Evolutionary conservation across 2,888 invertebrate species (phyloP).

Genomic region (Drosophila anceps): DNA sequence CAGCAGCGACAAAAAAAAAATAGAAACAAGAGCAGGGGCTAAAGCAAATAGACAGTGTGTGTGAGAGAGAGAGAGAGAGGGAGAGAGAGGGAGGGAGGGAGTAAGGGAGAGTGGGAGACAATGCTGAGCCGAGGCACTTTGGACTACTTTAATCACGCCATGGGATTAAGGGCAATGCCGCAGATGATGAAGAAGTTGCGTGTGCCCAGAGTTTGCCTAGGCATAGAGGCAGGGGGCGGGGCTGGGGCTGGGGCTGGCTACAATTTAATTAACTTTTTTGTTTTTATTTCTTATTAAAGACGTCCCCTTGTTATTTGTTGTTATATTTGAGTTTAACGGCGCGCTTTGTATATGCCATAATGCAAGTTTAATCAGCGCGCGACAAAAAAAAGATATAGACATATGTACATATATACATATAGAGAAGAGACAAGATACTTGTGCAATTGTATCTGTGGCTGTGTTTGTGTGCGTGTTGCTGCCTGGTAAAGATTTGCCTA

Average conservation of each 20-base stretch:
- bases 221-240: not conserved
- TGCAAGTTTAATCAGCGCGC: slow-evolving; percentile 79
- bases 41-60: slow-evolving; percentile 34
- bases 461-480: slow-evolving; percentile 26
- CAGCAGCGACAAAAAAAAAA: slow-evolving; percentile 26
- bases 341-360: slow-evolving; percentile 69
- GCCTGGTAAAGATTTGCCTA: slow-evolving; percentile 69
- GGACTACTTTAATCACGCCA: slow-evolving; percentile 81
- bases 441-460: slow-evolving; percentile 9
- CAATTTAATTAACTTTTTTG: slow-evolving; percentile 83
- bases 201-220: slow-evolving; percentile 48
- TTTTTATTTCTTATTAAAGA: slow-evolving; percentile 73
- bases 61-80: not conserved
- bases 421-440: slow-evolving; percentile 16
- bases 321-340: slow-evolving; percentile 70
- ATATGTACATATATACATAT: not conserved
- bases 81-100: slow-evolving; percentile 1
- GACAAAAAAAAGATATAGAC: slow-evolving; percentile 52
- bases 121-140: slow-evolving; percentile 44
- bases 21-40: not conserved
- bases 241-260: slow-evolving; percentile 50
- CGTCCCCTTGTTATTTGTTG: slow-evolving; percentile 61
- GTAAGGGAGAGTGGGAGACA: not conserved
- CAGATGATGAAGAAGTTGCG: slow-evolving; percentile 81
- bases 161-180: slow-evolving; percentile 73